Conservation (phyloP, 2,113 vertebrate genomes). For the Candoia aspera region DNA sequence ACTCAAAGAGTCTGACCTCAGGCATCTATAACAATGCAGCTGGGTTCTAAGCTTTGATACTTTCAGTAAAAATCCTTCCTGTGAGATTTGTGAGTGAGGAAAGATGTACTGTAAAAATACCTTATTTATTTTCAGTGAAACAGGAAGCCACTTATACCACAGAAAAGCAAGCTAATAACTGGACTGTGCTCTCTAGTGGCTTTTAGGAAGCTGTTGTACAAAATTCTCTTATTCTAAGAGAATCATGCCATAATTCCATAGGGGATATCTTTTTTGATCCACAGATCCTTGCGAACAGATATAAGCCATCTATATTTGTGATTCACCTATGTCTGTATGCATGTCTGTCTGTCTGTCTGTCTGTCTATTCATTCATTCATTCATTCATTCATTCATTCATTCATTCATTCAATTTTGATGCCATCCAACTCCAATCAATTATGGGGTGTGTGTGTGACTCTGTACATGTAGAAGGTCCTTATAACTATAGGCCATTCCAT, state of each 20-base stretch:
- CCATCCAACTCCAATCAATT: background rate
- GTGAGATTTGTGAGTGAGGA: constrained; percentile 62
- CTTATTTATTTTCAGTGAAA: constrained; percentile 72
- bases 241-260: constrained; percentile 65
- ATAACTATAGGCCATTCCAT: background rate
- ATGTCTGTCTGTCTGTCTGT: too few species aligned
- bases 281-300: background rate
- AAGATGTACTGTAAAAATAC: constrained; percentile 42
- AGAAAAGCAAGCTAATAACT: constrained; percentile 78
- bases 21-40: constrained; percentile 68
- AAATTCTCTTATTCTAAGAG: constrained; percentile 67
- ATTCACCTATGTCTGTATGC: background rate
- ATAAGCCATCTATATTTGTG: background rate
- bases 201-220: constrained; percentile 70
- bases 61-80: constrained; percentile 77
- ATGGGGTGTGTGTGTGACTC: background rate
- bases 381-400: too few species aligned
- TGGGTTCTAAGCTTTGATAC: constrained; percentile 70
- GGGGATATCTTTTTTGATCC: background rate
- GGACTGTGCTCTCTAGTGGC: constrained; percentile 67
- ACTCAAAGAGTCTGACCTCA: constrained; percentile 78
- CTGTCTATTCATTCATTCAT: too few species aligned
- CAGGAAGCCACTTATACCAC: constrained; percentile 70
- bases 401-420: background rate
- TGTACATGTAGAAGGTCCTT: background rate